These are phyloP conservation scores for Cottoperca gobio DNA, from an alignment of 2,797 vertebrate genomes.

Conservation along the genomic window DNA sequence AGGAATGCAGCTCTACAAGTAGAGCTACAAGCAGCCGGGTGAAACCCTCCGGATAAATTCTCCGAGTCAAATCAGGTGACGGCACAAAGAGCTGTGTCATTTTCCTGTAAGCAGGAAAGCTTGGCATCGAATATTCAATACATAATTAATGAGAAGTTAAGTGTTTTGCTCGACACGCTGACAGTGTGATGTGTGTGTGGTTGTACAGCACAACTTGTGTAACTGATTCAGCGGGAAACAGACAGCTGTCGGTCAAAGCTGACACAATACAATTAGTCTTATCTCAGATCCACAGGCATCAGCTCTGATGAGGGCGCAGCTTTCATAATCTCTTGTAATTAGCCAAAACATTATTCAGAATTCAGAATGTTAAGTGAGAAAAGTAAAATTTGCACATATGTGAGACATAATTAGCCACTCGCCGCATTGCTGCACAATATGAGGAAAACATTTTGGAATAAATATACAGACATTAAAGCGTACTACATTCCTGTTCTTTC, in stretches of 20 bases:
- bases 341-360: too few species aligned
- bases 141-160: slow-evolving; percentile 72
- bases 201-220: slow-evolving; percentile 12
- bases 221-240: slow-evolving; percentile 27
- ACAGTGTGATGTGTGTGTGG: slow-evolving; percentile 33
- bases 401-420: too few species aligned
- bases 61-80: slow-evolving; percentile 16
- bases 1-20: slow-evolving; percentile 54
- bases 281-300: neutral
- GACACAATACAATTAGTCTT: neutral
- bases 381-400: too few species aligned
- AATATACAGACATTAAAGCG: too few species aligned
- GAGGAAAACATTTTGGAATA: too few species aligned
- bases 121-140: slow-evolving; percentile 57
- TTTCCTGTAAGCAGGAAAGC: slow-evolving; percentile 64
- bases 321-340: neutral
- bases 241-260: slow-evolving; percentile 50
- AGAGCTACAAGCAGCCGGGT: neutral
- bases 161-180: slow-evolving; percentile 46
- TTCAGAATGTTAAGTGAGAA: too few species aligned
- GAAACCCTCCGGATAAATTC: slow-evolving; percentile 4
- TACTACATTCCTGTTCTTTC: too few species aligned
- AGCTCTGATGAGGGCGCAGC: neutral
- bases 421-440: too few species aligned
- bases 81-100: slow-evolving; percentile 32